Conservation (phyloP, 2,113 vertebrate species). For the Holacanthus passer region DNA sequence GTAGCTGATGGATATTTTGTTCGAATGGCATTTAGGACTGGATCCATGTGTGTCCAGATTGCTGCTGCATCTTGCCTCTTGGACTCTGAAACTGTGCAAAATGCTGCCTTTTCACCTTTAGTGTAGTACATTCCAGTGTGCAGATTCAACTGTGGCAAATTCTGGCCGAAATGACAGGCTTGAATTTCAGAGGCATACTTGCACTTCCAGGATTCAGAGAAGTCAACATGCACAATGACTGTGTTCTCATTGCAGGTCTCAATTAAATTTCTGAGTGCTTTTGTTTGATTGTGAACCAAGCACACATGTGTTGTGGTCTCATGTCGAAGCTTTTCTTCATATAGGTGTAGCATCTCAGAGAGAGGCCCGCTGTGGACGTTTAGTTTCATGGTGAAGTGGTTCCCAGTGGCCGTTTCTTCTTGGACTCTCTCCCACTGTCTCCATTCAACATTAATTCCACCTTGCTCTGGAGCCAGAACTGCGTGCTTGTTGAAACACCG, state of each 20-base stretch:
- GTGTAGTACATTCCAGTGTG: background rate
- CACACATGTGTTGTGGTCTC: background rate
- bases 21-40: background rate
- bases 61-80: background rate
- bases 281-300: background rate
- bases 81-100: background rate
- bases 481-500: background rate
- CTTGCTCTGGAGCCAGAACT: background rate
- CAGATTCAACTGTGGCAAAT: background rate
- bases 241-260: background rate
- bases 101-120: background rate
- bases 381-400: background rate
- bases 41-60: slow-evolving; percentile 2
- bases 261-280: background rate
- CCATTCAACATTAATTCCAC: background rate
- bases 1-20: background rate
- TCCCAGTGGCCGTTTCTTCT: background rate
- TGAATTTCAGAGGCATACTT: background rate
- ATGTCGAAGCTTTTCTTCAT: background rate
- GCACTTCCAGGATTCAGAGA: background rate
- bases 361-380: background rate
- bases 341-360: background rate
- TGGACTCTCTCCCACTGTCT: background rate
- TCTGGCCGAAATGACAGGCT: background rate
- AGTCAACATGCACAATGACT: background rate